Evolutionary conservation across 2,113 vertebrate species (phyloP), one percentile per base, ranked within the genome.

Genomic region (Haplotaxodon microlepis): DNA sequence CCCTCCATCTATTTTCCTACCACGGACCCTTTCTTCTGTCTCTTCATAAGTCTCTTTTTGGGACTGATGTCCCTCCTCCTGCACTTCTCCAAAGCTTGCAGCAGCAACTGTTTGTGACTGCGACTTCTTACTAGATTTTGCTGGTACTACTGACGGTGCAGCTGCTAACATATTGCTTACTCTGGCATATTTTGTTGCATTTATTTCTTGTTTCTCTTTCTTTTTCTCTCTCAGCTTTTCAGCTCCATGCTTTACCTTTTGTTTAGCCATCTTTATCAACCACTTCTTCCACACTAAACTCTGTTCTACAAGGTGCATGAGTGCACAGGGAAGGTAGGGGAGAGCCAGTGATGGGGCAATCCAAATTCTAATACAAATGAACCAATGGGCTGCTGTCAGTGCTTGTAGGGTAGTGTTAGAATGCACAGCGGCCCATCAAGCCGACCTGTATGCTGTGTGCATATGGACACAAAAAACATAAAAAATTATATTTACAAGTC

Each of bases 251-350:
- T 66, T 66, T 36, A 66, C 17, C 61, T 66, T 66, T 66, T 66
- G 61, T 66, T 66, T 66, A n/a, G 31, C 61, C 61, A 66, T 66
- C 17, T n/a, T 66, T 36, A 66, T 66, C 17, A n/a, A 66, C 10
- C 17, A 66, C 61, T 36, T 36, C 61, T 66, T 66, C 61, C 61
- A 66, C 31, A 66, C 61, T 66, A 66, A 38, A 66, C 61, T 66
- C 34, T 38, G 19, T 66, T n/a, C 34, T 66, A 66, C 34, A 38
- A 66, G 34, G 17, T 66, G 61, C 34, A 66, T 38, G 17, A n/a
- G 6, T 66, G 34, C 61, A 66, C 61, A 66, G 34, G 19, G 61
- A n/a, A 66, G 61, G 61, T n/a, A 66, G 34, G 17, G 61, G 34
- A 1, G 34, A 66, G 61, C 61, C 61, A 1, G 34, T 66, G 61